Percentiles rank a stretch among this genome's conserved stretches.
These are phyloP conservation scores for Neolamprologus brichardi DNA, from an alignment of 2,113 vertebrate species.

Conservation along the genomic window DNA sequence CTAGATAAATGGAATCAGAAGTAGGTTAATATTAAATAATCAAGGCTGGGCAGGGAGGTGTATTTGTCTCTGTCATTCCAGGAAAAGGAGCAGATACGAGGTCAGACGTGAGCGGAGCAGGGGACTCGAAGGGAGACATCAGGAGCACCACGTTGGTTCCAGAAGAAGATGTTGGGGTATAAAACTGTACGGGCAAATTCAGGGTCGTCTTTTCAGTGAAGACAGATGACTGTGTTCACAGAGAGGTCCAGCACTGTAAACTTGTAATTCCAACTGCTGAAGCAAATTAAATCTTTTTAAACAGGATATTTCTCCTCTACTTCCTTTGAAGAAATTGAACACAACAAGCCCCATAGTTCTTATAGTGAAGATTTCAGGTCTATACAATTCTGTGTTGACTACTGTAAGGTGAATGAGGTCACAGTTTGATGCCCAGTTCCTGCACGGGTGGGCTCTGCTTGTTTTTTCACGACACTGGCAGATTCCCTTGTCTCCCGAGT, in stretches of 20 bases:
- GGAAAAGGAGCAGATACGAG: not conserved
- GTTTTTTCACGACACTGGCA: not conserved
- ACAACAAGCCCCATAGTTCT: not conserved
- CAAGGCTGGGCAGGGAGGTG: not conserved
- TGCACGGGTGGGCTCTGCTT: not conserved
- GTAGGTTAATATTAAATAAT: not conserved
- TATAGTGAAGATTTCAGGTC: not conserved
- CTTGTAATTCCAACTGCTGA: not conserved
- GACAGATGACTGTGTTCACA: not conserved
- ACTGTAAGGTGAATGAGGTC: not conserved
- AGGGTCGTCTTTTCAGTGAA: not conserved
- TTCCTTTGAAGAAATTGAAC: not conserved
- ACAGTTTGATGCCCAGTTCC: not conserved
- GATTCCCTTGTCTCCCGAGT: not conserved
- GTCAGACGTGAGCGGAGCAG: not conserved
- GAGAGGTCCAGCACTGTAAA: not conserved
- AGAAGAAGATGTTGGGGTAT: not conserved
- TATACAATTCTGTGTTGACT: not conserved
- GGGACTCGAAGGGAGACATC: not conserved
- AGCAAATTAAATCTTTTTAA: not conserved
- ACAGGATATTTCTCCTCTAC: not conserved
- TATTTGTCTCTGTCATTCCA: not conserved
- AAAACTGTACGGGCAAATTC: not conserved
- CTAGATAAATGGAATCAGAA: not conserved
- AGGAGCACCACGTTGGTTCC: not conserved